Evolutionary conservation across 1,140 invertebrate species (phyloP).

Genomic region (Nilaparvata lugens): DNA sequence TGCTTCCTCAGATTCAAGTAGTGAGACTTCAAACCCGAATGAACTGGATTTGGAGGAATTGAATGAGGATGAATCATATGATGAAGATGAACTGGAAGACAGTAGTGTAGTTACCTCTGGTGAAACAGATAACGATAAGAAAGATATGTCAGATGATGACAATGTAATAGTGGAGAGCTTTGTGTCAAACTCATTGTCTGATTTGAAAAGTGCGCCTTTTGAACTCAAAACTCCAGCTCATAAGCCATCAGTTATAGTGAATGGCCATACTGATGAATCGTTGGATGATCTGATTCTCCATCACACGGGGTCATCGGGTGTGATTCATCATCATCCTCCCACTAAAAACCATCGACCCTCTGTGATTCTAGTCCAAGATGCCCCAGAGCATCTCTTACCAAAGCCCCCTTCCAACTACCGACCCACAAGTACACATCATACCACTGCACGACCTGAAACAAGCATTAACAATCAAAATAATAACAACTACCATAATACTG

Average conservation of each 20-base stretch:
- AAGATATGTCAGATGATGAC: not conserved
- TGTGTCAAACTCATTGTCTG: conserved; percentile 18
- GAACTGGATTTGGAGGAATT: too few species aligned
- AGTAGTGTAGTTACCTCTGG: not conserved
- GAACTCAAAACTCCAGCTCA: not conserved
- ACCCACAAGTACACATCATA: not conserved
- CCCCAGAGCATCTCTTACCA: conserved; percentile 18
- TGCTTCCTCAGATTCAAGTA: too few species aligned
- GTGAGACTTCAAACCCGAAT: too few species aligned
- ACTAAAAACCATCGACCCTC: conserved; percentile 1
- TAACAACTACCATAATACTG: not conserved
- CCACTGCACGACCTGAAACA: not conserved
- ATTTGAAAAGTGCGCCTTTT: conserved; percentile 4
- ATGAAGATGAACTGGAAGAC: not conserved
- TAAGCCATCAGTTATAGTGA: not conserved
- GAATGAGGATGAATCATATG: not conserved
- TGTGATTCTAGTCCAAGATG: conserved; percentile 23
- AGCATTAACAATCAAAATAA: conserved; percentile 2
- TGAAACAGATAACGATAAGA: not conserved
- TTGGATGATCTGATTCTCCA: conserved; percentile 20
- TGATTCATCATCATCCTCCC: conserved; percentile 4
- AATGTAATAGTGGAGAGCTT: conserved; percentile 19
- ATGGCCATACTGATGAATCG: conserved; percentile 8
- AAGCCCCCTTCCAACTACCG: conserved; percentile 16
- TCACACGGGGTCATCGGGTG: conserved; percentile 9